Conservation (phyloP, 2,888 invertebrate genomes). For the Empis stercorea region DNA sequence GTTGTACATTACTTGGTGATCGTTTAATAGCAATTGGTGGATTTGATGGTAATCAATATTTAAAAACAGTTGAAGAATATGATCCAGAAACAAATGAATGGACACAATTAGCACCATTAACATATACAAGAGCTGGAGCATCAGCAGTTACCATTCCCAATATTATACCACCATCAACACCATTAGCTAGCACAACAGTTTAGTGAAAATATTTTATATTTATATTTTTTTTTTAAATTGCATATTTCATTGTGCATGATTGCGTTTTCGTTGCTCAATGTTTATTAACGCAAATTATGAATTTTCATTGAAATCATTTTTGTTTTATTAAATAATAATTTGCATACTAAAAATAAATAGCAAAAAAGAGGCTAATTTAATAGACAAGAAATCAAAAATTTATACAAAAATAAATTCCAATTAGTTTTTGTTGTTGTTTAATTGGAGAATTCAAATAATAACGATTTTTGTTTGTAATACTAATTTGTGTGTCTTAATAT, state of each 20-base stretch:
- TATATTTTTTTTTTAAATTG: slow-evolving; percentile 4
- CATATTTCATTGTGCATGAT: neutral
- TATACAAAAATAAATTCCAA: neutral
- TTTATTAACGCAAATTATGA: neutral
- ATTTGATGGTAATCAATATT: slow-evolving; percentile 80
- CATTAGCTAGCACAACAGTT: slow-evolving; percentile 32
- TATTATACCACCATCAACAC: slow-evolving; percentile 29
- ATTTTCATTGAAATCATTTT: neutral
- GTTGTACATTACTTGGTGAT: slow-evolving; percentile 70
- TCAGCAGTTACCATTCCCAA: slow-evolving; percentile 61
- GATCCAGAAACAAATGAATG: slow-evolving; percentile 73
- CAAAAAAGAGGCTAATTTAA: neutral
- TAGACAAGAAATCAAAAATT: neutral
- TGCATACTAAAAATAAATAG: neutral
- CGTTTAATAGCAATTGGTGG: slow-evolving; percentile 71
- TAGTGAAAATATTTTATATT: slow-evolving; percentile 23
- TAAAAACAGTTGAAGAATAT: slow-evolving; percentile 78
- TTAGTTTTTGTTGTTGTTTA: too few species aligned
- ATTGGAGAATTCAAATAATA: too few species aligned
- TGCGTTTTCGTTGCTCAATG: neutral
- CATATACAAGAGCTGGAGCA: slow-evolving; percentile 77
- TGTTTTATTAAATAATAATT: too few species aligned
- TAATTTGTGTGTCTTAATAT: too few species aligned
- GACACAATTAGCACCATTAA: slow-evolving; percentile 63
- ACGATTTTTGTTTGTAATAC: too few species aligned